These are phyloP conservation scores for Syrrhaptes paradoxus DNA, from an alignment of 2,113 vertebrate species.

Conservation along the genomic window DNA sequence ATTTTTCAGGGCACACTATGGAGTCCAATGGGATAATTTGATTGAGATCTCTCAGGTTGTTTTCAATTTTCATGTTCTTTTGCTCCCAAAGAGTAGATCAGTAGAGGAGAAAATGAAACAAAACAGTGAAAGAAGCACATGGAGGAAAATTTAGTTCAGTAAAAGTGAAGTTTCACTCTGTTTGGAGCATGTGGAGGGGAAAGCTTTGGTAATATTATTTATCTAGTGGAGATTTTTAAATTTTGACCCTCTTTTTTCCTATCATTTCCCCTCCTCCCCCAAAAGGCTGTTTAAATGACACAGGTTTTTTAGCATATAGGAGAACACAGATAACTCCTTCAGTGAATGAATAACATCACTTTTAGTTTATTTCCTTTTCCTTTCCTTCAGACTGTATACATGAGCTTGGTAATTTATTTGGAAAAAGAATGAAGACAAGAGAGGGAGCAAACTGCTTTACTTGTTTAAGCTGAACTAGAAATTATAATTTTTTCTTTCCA, in stretches of 20 bases:
- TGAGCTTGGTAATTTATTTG: neutral
- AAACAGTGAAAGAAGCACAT: neutral
- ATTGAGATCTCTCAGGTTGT: constrained; percentile 20
- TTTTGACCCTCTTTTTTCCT: neutral
- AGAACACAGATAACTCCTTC: neutral
- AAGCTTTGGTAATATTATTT: neutral
- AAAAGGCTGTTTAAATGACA: neutral
- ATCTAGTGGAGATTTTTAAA: neutral
- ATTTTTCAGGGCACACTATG: neutral
- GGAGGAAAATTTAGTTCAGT: neutral
- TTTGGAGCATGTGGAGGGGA: neutral
- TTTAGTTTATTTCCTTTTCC: neutral
- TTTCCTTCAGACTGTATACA: neutral
- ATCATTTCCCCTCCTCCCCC: neutral
- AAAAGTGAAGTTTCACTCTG: neutral
- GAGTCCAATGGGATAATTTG: neutral
- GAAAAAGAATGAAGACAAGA: neutral
- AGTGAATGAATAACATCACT: neutral
- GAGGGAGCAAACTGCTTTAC: neutral
- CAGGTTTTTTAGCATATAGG: neutral
- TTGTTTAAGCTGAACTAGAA: neutral
- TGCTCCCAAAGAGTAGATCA: neutral
- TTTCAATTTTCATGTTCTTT: constrained; percentile 36
- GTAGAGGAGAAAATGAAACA: neutral
- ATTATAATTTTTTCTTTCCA: neutral